These are phyloP conservation scores for Leptatherina wallacei DNA, from an alignment of 2,797 vertebrate species.

Conservation along the genomic window DNA sequence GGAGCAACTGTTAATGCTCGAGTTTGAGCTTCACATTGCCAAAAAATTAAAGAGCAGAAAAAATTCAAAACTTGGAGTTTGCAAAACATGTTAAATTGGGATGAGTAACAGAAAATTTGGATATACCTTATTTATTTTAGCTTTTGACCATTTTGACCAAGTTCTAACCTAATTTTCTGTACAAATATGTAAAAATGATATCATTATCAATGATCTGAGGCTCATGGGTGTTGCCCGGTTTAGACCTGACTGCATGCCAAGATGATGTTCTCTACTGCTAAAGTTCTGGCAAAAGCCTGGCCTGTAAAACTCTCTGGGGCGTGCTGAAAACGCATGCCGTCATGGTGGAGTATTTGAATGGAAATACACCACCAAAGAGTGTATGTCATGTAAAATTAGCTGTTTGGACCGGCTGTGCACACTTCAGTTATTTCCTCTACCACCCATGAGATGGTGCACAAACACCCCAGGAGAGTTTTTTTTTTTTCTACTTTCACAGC, in stretches of 20 bases:
- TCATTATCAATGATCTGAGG: background rate
- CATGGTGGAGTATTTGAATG: constrained; percentile 30
- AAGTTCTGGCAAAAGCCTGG: constrained; percentile 11
- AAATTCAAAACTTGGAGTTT: constrained; percentile 8
- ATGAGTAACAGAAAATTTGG: background rate
- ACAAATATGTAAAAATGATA: background rate
- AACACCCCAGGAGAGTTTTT: constrained; percentile 48
- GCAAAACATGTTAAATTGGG: background rate
- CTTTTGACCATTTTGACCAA: background rate
- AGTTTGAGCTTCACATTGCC: constrained; percentile 22
- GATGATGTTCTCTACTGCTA: background rate
- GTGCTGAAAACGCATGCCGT: constrained; percentile 14
- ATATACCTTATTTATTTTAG: background rate
- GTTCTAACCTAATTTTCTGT: background rate
- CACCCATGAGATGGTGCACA: constrained; percentile 53
- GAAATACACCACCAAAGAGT: constrained; percentile 35
- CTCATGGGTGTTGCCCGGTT: background rate
- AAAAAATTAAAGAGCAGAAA: constrained; percentile 17
- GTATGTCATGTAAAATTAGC: constrained; percentile 56
- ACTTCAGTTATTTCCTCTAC: constrained; percentile 54
- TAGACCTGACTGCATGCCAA: background rate
- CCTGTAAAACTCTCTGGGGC: background rate
- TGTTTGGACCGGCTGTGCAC: constrained; percentile 24
- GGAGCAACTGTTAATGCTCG: constrained; percentile 7
- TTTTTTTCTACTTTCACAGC: constrained; percentile 38